phyloP scores from a whole-genome alignment of 2,113 vertebrate genomes.

The Pseudopodoces humilis region DNA sequence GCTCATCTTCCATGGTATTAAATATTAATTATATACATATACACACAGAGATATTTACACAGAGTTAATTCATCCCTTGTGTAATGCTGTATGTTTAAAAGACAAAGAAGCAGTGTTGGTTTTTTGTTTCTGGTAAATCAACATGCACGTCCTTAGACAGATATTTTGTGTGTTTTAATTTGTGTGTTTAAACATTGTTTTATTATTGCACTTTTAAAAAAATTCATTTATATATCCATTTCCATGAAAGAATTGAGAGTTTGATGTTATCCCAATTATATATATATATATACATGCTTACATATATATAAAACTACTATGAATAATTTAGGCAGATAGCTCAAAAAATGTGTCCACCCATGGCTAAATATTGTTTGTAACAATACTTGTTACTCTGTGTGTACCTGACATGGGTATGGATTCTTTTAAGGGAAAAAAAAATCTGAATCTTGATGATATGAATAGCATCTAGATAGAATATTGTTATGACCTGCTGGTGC shows the following conservation, averaged over 20 bases:
- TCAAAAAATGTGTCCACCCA: neutral
- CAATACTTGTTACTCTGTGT: neutral
- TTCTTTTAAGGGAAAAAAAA: neutral
- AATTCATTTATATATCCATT: neutral
- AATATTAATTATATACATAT: neutral
- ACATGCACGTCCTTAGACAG: neutral
- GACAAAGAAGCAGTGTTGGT: neutral
- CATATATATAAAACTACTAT: neutral
- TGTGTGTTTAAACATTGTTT: neutral
- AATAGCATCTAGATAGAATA: neutral
- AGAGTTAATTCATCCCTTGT: neutral
- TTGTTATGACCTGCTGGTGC: neutral
- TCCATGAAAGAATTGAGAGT: neutral
- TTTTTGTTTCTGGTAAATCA: neutral
- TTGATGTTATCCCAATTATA: neutral
- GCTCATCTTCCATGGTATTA: neutral
- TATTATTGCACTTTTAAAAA: neutral
- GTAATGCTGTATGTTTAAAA: neutral
- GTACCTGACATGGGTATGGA: neutral
- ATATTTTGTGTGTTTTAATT: neutral
- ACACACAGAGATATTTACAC: neutral
- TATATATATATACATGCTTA: too few species aligned
- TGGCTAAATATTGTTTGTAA: neutral
- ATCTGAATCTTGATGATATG: neutral
- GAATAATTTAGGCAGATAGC: neutral